Evolutionary conservation across 1,140 invertebrate species (phyloP), one percentile per base, ranked within the genome.

Genomic region (Drosophila paulistorum): DNA sequence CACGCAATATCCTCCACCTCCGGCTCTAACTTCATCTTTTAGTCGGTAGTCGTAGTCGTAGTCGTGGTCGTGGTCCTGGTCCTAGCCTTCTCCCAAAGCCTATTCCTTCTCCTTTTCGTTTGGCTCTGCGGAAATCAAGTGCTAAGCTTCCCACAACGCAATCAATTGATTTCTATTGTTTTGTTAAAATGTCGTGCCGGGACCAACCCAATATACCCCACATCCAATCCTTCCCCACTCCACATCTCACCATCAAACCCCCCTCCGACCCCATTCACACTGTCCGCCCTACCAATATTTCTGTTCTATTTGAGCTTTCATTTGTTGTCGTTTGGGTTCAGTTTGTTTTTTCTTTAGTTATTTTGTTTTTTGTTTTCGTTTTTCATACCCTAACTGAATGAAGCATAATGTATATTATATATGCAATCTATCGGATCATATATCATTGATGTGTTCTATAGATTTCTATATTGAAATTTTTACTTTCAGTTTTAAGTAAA

Each of bases 141-240:
- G 83, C 83, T 87, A 87, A 87, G 83, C 83, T 87, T 89, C 83
- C 83, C 83, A 89, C 83, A 87, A 87, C 84, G 84, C 84, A 89
- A 87, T 89, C 84, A 87, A 87, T 87, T 89, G 84, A 87, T 87
- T 87, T 87, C 84, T 87, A 87, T 87, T 87, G 83, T 87, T 87
- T 87, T 87, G 84, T 89, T 83, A 83, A 87, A 89, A 89, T 89
- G 84, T 87, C 79, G 79, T 83, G 72, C 70, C 63, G 79, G 65
- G 61, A 65, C 63, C 65, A 65, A 51, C 45, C 45, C 45, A 14
- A 10, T 51, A 64, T 59, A 48, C 23, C 60, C 59, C 55, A 41
- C 26, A n/a, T n/a, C 51, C 35, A 30, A 30, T 30, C 2, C 60
- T n/a, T 39, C 7, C 9, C 26, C 26, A 37, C 11, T 37, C 1